Percentiles rank a stretch among this genome's conserved stretches.
Conservation (phyloP, 2,113 vertebrate species). For the Canis aureus region DNA sequence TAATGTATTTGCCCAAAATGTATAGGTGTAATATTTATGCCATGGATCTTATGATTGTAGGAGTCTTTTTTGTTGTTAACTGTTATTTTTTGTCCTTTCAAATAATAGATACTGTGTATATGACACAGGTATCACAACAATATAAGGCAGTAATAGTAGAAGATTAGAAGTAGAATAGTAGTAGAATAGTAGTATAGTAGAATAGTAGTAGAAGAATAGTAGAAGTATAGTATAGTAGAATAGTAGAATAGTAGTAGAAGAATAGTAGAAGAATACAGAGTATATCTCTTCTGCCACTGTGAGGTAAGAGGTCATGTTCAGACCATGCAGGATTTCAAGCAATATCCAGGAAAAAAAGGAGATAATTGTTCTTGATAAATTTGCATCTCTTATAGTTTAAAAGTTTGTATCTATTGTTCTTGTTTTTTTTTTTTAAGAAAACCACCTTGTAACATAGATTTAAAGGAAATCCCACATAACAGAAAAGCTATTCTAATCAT, state of each 20-base stretch:
- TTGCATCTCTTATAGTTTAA: background rate
- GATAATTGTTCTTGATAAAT: background rate
- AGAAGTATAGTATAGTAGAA: too few relatives aligned
- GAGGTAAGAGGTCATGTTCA: background rate
- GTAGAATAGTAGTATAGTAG: too few relatives aligned
- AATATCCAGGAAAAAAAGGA: background rate
- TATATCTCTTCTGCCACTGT: background rate
- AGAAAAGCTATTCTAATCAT: constrained; percentile 41
- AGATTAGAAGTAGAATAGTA: too few relatives aligned
- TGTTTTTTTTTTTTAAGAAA: background rate
- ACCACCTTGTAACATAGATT: background rate
- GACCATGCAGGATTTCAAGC: background rate
- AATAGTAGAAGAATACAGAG: background rate
- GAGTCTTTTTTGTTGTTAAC: background rate
- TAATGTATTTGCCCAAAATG: constrained; percentile 17
- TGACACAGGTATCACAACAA: background rate
- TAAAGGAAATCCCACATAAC: background rate
- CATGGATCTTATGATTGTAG: background rate
- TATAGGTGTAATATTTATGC: background rate
- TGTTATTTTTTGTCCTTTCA: background rate
- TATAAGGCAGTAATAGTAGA: background rate
- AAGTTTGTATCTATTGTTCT: background rate
- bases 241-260: too few relatives aligned
- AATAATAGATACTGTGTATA: background rate
- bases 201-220: too few relatives aligned